Conservation (phyloP, 2,888 invertebrate species). For the Eupithecia tripunctaria region DNA sequence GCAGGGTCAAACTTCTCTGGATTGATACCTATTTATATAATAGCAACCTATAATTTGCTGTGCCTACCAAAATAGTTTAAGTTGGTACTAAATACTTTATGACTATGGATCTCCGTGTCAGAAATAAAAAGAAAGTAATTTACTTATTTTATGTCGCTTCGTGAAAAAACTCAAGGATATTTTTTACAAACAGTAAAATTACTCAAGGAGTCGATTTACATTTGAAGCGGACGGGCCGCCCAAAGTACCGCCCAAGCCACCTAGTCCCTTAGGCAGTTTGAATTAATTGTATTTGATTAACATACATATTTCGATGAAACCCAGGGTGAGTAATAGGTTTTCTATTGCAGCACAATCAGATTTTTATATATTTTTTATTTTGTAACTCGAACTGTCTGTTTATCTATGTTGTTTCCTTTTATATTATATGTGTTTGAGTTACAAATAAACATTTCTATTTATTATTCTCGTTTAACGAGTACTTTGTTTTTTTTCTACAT, state of each 20-base stretch:
- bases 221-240: slow-evolving; percentile 50
- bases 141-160: not conserved
- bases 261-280: slow-evolving; percentile 44
- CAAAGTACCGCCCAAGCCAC: slow-evolving; percentile 58
- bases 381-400: too few relatives aligned
- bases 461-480: not conserved
- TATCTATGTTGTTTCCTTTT: too few relatives aligned
- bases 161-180: not conserved
- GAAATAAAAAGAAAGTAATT: too few relatives aligned
- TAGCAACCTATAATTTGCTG: too few relatives aligned
- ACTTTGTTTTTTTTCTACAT: not conserved
- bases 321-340: not conserved
- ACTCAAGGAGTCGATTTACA: slow-evolving; percentile 42
- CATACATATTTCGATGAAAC: not conserved
- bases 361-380: too few relatives aligned
- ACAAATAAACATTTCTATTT: too few relatives aligned
- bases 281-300: not conserved
- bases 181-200: slow-evolving; percentile 4
- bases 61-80: too few relatives aligned
- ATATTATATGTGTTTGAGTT: too few relatives aligned
- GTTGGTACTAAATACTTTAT: too few relatives aligned
- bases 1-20: too few relatives aligned
- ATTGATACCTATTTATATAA: too few relatives aligned
- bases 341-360: not conserved
- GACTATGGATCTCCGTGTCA: too few relatives aligned